These are phyloP conservation scores for Proisotoma minuta DNA, from an alignment of 2,888 invertebrate genomes.

Conservation along the genomic window DNA sequence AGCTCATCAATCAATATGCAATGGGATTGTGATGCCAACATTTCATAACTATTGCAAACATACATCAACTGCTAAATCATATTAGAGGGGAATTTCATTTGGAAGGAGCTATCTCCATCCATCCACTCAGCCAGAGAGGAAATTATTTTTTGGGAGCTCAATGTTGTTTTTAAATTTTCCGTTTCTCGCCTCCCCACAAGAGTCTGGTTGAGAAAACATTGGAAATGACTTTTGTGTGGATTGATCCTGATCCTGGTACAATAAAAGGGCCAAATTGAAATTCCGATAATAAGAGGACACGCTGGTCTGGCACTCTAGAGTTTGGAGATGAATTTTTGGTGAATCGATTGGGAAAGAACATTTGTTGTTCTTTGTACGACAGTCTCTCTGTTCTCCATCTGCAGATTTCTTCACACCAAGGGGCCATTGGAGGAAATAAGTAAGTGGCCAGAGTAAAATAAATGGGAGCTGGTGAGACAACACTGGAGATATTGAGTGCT, in stretches of 20 bases:
- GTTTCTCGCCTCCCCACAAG: neutral
- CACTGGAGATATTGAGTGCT: slow-evolving; percentile 18
- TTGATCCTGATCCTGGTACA: neutral
- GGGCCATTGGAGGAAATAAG: slow-evolving; percentile 11
- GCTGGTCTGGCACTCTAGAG: neutral
- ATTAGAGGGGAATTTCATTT: neutral
- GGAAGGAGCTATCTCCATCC: neutral
- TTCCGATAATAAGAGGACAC: slow-evolving; percentile 4
- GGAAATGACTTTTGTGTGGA: neutral
- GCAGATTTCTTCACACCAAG: slow-evolving; percentile 19
- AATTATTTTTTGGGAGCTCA: slow-evolving; percentile 8
- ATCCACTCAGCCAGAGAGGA: too few relatives aligned
- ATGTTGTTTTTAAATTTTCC: slow-evolving; percentile 15
- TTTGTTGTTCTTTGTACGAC: neutral
- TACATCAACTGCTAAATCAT: neutral
- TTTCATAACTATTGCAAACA: slow-evolving; percentile 1
- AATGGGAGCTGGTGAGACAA: slow-evolving; percentile 19
- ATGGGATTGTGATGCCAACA: slow-evolving; percentile 1
- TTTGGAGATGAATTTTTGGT: slow-evolving; percentile 10
- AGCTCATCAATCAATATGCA: slow-evolving; percentile 5
- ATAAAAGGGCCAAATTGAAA: slow-evolving; percentile 14
- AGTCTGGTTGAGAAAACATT: too few relatives aligned
- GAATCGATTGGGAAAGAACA: slow-evolving; percentile 14
- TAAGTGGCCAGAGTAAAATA: slow-evolving; percentile 18
- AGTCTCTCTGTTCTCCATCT: slow-evolving; percentile 3